A percentile compares a stretch with the other conserved stretches of the same genome.
Evolutionary conservation across 2,888 invertebrate genomes (phyloP).

Genomic region (Mactromeris polynyma): DNA sequence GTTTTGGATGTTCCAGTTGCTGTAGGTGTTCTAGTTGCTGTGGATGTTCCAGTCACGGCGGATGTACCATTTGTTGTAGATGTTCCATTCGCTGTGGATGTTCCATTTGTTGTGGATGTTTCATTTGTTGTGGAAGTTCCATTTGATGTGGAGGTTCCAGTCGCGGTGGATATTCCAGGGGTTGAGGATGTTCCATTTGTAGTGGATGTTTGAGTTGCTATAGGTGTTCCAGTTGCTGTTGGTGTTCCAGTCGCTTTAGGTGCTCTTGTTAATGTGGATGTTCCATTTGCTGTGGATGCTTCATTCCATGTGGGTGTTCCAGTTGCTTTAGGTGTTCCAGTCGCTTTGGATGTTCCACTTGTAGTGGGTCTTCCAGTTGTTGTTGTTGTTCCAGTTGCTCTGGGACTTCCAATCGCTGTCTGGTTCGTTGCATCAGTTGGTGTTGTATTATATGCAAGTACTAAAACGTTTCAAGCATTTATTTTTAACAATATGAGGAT

Average conservation of each 20-base stretch:
- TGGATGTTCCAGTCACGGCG: not conserved
- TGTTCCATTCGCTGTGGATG: not conserved
- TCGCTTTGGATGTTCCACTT: too few relatives aligned
- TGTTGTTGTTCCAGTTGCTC: not conserved
- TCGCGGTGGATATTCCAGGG: not conserved
- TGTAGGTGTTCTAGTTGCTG: not conserved
- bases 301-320: not conserved
- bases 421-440: too few relatives aligned
- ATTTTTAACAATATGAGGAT: too few relatives aligned
- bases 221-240: too few relatives aligned
- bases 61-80: not conserved
- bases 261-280: not conserved
- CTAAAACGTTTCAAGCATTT: too few relatives aligned
- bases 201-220: too few relatives aligned
- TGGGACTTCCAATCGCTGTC: too few relatives aligned
- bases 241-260: not conserved
- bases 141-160: not conserved
- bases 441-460: too few relatives aligned
- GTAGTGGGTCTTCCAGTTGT: too few relatives aligned
- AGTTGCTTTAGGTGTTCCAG: too few relatives aligned
- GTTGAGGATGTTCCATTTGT: not conserved
- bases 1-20: not conserved
- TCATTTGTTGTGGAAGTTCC: not conserved
- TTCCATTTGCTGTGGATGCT: too few relatives aligned
- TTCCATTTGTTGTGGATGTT: not conserved